Evolutionary conservation across 2,888 invertebrate genomes (phyloP), one percentile per base, ranked within the genome.

Genomic region (Eubasilissa splendida): DNA sequence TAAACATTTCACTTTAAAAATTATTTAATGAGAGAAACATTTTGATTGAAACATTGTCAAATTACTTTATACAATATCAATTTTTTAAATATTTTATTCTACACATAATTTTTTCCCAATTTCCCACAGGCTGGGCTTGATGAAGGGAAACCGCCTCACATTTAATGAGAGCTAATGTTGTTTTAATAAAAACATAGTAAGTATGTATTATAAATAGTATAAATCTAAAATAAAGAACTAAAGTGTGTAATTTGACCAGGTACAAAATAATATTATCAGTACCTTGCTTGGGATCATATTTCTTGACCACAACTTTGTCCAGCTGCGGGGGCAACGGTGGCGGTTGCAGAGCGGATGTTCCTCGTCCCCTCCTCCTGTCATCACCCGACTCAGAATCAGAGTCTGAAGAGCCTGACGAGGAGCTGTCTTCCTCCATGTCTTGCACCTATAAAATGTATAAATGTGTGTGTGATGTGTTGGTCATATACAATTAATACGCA

Each of bases 241-340:
- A 42, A 22, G 22, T 22, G 22, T 22, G 22, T 22, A 22, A 22
- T 22, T 22, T 22, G 22, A 22, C 22, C 22, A 22, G 22, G 22
- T 42, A 42, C 4, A 42, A 42, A 42, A 42, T 42, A 4, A 42
- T 42, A 42, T 5, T 42, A 42, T 4, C 42, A 42, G 33, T 85
- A 85, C 92, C 91, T 87, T 94, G 95, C 88, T 97, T 99, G 0
- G 99, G 99, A 92, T 99, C 97, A 87, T 99, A 99, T 87, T 97
- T 97, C 88, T 97, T 97, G 81, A 99, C 97, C 63, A 99, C 92
- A 50, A 99, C 98, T 86, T 97, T 96, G 87, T 98, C 98, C 31
- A 96, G 95, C 1, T 94, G 93, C 31, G 97, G 97, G 7, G 98
- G 97, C 84, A 96, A 87, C 56, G 96, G 95, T 0, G 96, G 94